Percentiles rank a stretch among this genome's conserved stretches.
Evolutionary conservation across 2,888 invertebrate genomes (phyloP).

Genomic region (Cephus spinipes): DNA sequence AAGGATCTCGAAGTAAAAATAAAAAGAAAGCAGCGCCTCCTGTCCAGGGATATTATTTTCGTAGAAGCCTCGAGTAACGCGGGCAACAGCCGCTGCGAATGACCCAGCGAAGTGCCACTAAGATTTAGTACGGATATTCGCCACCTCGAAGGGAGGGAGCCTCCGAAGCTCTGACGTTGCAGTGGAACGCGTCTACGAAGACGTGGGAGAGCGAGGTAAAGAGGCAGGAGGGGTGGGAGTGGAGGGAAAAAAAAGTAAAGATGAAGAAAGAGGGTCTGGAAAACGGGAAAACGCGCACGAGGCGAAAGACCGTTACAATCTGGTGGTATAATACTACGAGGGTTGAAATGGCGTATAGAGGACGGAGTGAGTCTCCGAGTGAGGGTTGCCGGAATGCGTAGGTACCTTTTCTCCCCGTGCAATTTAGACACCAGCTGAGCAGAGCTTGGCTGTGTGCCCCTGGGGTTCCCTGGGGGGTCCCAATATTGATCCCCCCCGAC

Average conservation of each 20-base stretch:
- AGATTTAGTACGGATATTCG: constrained; percentile 8
- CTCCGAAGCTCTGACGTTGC: background rate
- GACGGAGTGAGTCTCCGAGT: constrained; percentile 11
- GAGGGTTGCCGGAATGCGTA: constrained; percentile 14
- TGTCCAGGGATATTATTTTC: background rate
- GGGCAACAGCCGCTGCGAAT: background rate
- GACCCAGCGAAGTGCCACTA: background rate
- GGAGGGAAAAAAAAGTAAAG: constrained; percentile 6
- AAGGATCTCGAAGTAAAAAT: background rate
- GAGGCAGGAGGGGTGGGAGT: background rate
- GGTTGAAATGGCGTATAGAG: constrained; percentile 4
- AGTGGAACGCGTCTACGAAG: background rate
- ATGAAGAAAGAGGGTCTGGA: constrained; percentile 3
- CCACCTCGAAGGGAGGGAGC: background rate
- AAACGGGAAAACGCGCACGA: constrained; percentile 2
- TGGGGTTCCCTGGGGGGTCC: constrained; percentile 52
- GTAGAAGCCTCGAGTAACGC: background rate
- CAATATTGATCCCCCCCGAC: constrained; percentile 48
- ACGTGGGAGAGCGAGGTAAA: background rate
- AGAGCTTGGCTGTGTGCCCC: constrained; percentile 35
- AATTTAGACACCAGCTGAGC: constrained; percentile 33
- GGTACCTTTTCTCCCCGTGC: constrained; percentile 18
- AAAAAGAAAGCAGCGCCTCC: background rate
- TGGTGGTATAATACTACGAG: constrained; percentile 3
- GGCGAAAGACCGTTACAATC: constrained; percentile 7